These are phyloP conservation scores for Tautogolabrus adspersus DNA, from an alignment of 2,113 vertebrate genomes.

Conservation along the genomic window DNA sequence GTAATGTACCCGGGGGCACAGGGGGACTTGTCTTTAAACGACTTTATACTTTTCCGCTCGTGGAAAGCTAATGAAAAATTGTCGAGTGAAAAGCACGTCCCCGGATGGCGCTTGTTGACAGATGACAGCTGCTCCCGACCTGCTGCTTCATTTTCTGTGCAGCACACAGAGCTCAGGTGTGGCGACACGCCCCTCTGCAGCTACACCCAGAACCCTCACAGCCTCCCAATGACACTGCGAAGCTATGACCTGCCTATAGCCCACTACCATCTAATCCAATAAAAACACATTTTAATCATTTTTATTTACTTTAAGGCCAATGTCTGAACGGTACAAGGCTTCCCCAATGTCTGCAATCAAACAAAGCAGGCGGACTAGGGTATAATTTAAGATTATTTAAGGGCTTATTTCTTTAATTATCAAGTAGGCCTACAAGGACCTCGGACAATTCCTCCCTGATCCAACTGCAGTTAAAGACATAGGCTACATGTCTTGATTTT, in stretches of 20 bases:
- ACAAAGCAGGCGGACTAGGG: too few species aligned
- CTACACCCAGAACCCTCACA: slow-evolving; percentile 9
- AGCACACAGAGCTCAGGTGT: slow-evolving; percentile 46
- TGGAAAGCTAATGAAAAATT: not conserved
- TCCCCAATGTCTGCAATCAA: too few species aligned
- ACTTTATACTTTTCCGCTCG: not conserved
- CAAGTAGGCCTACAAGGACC: too few species aligned
- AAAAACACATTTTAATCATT: not conserved
- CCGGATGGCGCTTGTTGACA: slow-evolving; percentile 10
- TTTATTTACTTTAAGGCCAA: not conserved
- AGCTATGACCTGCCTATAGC: too few species aligned
- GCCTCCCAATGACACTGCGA: not conserved
- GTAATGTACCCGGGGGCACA: not conserved
- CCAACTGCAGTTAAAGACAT: too few species aligned
- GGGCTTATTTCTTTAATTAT: too few species aligned
- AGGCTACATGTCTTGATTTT: too few species aligned
- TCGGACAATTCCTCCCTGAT: too few species aligned
- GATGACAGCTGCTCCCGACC: slow-evolving; percentile 29
- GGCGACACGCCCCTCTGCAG: slow-evolving; percentile 44
- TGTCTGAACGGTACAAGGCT: not conserved
- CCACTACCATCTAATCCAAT: not conserved
- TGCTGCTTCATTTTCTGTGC: slow-evolving; percentile 18
- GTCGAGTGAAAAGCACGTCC: not conserved
- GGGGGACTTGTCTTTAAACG: not conserved
- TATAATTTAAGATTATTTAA: too few species aligned